Evolutionary conservation across 2,113 vertebrate species (phyloP).

Genomic region (Chaetorhynchus papuensis): DNA sequence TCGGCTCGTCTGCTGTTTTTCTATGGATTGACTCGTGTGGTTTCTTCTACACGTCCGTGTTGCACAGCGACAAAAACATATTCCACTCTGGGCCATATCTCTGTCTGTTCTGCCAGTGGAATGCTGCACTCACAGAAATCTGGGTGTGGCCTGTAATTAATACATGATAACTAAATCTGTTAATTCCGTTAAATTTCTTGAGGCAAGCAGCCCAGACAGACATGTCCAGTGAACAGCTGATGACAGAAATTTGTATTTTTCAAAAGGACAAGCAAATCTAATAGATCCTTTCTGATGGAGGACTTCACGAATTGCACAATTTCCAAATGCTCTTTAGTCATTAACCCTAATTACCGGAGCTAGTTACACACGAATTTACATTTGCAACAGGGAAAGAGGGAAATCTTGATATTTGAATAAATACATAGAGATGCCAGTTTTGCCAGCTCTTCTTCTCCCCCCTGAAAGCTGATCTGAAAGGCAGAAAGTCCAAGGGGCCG

Average conservation of each 20-base stretch:
- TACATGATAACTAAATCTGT: not conserved
- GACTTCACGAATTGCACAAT: not conserved
- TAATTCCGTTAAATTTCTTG: not conserved
- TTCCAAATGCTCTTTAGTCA: constrained; percentile 2
- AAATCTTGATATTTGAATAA: not conserved
- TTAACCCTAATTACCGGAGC: constrained; percentile 7
- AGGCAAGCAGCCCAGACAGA: not conserved
- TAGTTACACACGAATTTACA: not conserved
- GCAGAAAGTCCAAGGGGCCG: not conserved
- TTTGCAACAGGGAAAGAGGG: not conserved
- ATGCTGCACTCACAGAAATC: not conserved
- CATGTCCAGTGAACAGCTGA: not conserved
- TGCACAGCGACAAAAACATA: too few species aligned
- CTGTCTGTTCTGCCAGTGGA: not conserved
- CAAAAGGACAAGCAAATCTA: not conserved
- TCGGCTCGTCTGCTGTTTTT: too few species aligned
- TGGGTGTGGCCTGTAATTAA: not conserved
- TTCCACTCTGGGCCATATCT: not conserved
- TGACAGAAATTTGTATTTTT: not conserved
- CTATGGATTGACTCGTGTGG: too few species aligned
- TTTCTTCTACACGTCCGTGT: too few species aligned
- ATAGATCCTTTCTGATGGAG: not conserved
- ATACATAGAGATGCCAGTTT: not conserved
- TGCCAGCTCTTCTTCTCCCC: not conserved
- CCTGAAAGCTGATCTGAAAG: not conserved